These are phyloP conservation scores for Centrocercus urophasianus DNA, from an alignment of 2,113 vertebrate genomes.

Conservation along the genomic window DNA sequence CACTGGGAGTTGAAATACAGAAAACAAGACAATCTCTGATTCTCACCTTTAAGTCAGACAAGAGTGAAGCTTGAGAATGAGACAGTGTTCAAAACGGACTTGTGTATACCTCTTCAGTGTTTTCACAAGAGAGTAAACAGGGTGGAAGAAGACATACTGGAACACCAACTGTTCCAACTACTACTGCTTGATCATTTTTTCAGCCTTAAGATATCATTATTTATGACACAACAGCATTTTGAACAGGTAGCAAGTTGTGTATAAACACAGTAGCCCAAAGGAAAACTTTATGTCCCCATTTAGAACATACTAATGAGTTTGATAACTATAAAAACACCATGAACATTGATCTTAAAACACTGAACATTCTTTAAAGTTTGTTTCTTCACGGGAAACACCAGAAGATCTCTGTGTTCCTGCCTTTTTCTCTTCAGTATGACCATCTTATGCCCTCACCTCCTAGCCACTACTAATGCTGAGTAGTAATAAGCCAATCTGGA, in stretches of 20 bases:
- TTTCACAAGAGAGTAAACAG: conserved; percentile 19
- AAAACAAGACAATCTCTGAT: neutral
- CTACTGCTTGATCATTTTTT: conserved; percentile 20
- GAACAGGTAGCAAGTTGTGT: neutral
- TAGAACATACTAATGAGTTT: neutral
- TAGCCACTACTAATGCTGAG: fast-evolving
- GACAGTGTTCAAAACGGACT: neutral
- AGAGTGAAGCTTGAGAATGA: neutral
- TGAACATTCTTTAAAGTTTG: neutral
- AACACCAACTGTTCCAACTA: neutral
- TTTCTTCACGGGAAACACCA: neutral
- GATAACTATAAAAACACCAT: neutral
- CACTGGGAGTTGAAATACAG: neutral
- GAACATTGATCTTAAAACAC: neutral
- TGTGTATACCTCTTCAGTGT: neutral
- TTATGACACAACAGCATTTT: neutral
- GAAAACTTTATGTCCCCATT: neutral
- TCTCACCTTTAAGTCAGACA: neutral
- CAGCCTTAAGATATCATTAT: neutral
- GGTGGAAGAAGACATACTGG: neutral
- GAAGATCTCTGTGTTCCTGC: neutral
- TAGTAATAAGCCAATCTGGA: neutral
- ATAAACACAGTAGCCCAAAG: neutral
- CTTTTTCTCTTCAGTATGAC: neutral
- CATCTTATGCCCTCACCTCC: neutral